These are phyloP conservation scores for Drosophila formosana DNA, from an alignment of 2,888 invertebrate species.

Conservation along the genomic window DNA sequence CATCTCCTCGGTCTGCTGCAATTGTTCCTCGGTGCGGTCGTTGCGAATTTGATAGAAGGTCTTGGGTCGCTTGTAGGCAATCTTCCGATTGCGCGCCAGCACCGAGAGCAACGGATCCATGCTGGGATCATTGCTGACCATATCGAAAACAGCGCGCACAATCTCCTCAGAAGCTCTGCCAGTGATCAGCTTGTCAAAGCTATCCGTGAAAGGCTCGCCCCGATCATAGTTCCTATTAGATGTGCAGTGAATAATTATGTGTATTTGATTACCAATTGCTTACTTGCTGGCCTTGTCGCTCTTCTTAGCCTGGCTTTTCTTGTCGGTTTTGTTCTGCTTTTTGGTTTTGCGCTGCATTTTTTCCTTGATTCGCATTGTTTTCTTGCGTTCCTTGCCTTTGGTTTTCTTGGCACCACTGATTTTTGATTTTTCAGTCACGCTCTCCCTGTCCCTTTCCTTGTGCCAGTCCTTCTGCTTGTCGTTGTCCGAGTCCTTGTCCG, in stretches of 20 bases:
- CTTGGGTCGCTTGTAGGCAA: slow-evolving; percentile 19
- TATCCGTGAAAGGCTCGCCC: slow-evolving; percentile 18
- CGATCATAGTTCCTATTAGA: not conserved
- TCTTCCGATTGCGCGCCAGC: slow-evolving; percentile 70
- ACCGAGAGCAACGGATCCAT: slow-evolving; percentile 72
- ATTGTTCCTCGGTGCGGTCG: slow-evolving; percentile 54
- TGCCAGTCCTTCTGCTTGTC: slow-evolving; percentile 1
- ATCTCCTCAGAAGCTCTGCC: slow-evolving; percentile 78
- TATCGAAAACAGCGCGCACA: slow-evolving; percentile 74
- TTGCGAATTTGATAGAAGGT: slow-evolving; percentile 68
- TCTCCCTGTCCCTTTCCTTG: not conserved
- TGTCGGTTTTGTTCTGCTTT: not conserved
- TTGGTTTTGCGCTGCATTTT: not conserved
- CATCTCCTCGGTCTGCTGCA: slow-evolving; percentile 76
- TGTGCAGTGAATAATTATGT: too few species aligned
- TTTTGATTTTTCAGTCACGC: not conserved
- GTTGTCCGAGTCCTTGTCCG: not conserved
- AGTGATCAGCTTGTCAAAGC: slow-evolving; percentile 67
- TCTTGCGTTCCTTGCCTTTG: slow-evolving; percentile 2
- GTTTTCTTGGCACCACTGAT: not conserved
- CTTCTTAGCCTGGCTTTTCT: not conserved
- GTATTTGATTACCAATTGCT: not conserved
- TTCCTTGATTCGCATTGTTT: not conserved
- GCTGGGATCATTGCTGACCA: slow-evolving; percentile 71
- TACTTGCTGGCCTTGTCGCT: not conserved